Evolutionary conservation across 2,797 vertebrate genomes (phyloP), one percentile per base, ranked within the genome.

Genomic region (Acridotheres tristis): DNA sequence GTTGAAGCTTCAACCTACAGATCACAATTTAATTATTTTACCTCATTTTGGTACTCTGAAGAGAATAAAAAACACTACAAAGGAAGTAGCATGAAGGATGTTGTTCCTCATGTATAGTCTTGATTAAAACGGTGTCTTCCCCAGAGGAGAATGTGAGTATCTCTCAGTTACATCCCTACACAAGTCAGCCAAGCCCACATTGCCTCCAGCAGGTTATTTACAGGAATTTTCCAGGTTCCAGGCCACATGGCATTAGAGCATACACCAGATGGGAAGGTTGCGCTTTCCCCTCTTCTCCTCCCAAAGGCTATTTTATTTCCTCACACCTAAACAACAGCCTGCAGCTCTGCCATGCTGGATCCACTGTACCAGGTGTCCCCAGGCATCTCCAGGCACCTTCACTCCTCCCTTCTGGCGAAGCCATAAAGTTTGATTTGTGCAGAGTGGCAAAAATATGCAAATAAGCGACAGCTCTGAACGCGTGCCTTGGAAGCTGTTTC

Each of bases 121-220:
- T 36, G 21, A 43, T n/a, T 71, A 76, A 89, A 80, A 94, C 81
- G 1, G 14, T 5, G 16, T 55, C 47, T 90, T 66, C 54, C 68
- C 6, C 1, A 29, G 74, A 48, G 25, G 32, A 10, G 21, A 65
- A 58, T 3, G 5, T 18, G 75, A 71, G 48, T 0, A 0, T 17
- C 55, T 91, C 45, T 71, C 53, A 50, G 18, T 5, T 65, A 45
- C 36, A 85, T 20, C 58, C 38, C 73, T 42, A 18, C 6, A 6
- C 29, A 69, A 62, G 30, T 25, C n/a, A 83, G 40, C 53, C 51
- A 90, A 90, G 69, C 34, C 54, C 48, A 36, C 53, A 81, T 78
- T 50, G 86, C 93, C 50, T 81, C 87, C 43, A 85, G 65, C 69
- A 85, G 79, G 77, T 90, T 90, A 91, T 91, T 95, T 80, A 95